Base-by-base conservation (phyloP, 2,888 invertebrate species). In the Chouioia cunea region DNA sequence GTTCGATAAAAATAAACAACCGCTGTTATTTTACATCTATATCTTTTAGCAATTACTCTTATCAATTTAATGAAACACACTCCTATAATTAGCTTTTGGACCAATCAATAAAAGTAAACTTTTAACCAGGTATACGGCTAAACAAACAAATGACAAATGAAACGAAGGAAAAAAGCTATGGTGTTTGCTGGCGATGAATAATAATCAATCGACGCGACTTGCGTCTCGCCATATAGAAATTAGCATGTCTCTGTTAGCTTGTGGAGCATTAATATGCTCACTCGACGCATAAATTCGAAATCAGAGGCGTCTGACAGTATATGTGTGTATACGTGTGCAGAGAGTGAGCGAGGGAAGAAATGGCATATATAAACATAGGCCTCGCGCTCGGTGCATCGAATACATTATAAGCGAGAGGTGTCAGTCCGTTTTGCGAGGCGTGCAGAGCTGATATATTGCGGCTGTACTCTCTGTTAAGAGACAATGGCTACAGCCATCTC, bases 271-370 rank as follows among this genome's bases (percentile, higher is more conserved):
- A 68, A 68, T 60, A 54, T 43, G 47, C 59, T 16, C 58, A 36
- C 36, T 12, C n/a, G 14, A 44, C 53, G 65, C 44, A 65, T 70
- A 70, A 70, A 70, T 70, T 65, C 56, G 48, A 65, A 65, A 60
- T 65, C 65, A 43, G 65, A 60, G 46, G 27, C 60, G 65, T 69
- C 60, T 48, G 65, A 65, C 66, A 67, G 65, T 46, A 14, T 16
- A 43, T 27, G 64, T n/a, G n/a, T n/a, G n/a, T n/a, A n/a, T n/a
- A n/a, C n/a, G n/a, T n/a, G n/a, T 67, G 78, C 77, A 76, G 74
- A 73, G 74, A 43, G 36, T 4, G 15, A 27, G 22, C 44, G 53
- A 23, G 50, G 8, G 22, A n/a, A 23, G 36, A 23, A 22, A 58
- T 22, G 16, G 27, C 36, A 44, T n/a, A n/a, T n/a, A n/a, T 65